Conservation (phyloP, 2,888 invertebrate genomes). For the Drosophila paramelanica region DNA sequence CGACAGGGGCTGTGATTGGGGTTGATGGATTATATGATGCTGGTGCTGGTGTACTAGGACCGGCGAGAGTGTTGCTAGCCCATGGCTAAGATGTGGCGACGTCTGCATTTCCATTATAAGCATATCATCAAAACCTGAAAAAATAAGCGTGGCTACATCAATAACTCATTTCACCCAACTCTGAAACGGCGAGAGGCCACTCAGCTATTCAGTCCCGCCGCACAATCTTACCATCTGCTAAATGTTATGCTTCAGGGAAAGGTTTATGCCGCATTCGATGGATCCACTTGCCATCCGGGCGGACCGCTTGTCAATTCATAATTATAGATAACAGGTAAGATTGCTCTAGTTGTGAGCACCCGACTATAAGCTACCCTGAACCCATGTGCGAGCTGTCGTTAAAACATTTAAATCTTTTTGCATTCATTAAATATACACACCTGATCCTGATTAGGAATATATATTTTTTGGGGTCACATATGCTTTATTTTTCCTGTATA, state of each 20-base stretch:
- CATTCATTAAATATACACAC: too few relatives aligned
- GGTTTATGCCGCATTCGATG: neutral
- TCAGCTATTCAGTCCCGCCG: neutral
- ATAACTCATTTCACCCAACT: conserved; percentile 5
- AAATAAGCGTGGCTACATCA: conserved; percentile 17
- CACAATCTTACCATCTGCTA: conserved; percentile 15
- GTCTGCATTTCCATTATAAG: conserved; percentile 84
- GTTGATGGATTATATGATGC: conserved; percentile 51
- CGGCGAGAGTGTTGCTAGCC: conserved; percentile 76
- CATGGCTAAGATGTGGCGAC: conserved; percentile 81
- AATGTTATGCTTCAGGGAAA: conserved; percentile 2
- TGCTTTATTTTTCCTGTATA: too few relatives aligned
- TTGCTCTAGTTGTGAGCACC: too few relatives aligned
- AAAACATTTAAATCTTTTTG: too few relatives aligned
- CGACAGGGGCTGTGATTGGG: conserved; percentile 31
- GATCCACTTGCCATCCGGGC: neutral
- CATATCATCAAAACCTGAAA: conserved; percentile 74
- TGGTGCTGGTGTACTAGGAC: conserved; percentile 48
- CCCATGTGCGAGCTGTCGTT: too few relatives aligned
- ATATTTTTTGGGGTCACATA: too few relatives aligned
- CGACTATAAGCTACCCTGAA: too few relatives aligned
- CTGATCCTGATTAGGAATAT: too few relatives aligned
- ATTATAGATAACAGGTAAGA: conserved; percentile 43
- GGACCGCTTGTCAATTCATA: conserved; percentile 27
- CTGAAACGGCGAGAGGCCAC: neutral